Evolutionary conservation across 2,888 invertebrate species (phyloP).

Genomic region (Aricia artaxerxes): DNA sequence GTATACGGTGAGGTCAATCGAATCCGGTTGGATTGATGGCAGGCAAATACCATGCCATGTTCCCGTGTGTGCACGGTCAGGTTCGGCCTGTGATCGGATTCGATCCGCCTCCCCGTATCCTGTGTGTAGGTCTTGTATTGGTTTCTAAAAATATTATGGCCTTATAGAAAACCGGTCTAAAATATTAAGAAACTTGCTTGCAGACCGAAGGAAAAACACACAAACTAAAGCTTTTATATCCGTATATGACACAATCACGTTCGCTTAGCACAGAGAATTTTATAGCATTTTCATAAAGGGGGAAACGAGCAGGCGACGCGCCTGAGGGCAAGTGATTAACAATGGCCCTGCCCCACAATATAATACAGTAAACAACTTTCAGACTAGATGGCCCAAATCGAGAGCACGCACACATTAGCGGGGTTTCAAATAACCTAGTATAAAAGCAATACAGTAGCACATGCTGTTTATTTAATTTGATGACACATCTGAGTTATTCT

Average conservation of each 20-base stretch:
- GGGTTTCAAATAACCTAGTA: no score
- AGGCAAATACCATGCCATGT: no score
- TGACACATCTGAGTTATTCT: background rate
- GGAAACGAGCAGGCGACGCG: background rate
- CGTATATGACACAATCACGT: conserved; percentile 1
- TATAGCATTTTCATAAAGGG: background rate
- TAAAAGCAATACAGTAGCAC: no score
- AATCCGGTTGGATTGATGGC: no score
- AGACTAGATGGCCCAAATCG: background rate
- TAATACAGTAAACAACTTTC: background rate
- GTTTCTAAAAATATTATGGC: background rate
- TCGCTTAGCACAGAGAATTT: conserved; percentile 6
- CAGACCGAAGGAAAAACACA: background rate
- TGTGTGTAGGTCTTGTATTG: background rate
- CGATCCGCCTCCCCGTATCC: no score
- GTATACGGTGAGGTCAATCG: no score
- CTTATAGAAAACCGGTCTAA: background rate
- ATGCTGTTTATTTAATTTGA: background rate
- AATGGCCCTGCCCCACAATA: background rate
- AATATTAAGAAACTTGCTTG: background rate
- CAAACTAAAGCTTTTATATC: background rate
- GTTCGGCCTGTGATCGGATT: no score
- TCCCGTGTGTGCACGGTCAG: no score
- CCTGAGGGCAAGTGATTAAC: conserved; percentile 19
- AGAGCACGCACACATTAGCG: background rate